Evolutionary conservation across 2,113 vertebrate species (phyloP).

Genomic region (Ptilorrhoa leucosticta): DNA sequence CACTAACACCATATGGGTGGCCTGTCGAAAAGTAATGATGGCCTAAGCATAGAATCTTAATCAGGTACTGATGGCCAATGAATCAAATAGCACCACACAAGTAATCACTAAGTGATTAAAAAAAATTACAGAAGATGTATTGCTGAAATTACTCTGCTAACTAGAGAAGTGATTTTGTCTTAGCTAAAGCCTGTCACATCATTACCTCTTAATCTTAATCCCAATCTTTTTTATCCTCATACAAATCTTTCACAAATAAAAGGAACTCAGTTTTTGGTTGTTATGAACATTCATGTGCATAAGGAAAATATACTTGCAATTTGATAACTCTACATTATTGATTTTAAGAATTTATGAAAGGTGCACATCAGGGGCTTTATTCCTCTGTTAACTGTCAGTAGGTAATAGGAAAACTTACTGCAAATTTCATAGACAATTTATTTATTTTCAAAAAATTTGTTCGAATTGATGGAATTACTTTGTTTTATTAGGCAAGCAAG

Average conservation of each 20-base stretch:
- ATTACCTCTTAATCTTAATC: constrained; percentile 18
- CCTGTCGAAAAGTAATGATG: constrained; percentile 82
- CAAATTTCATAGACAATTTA: background rate
- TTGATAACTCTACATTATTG: background rate
- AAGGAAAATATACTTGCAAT: background rate
- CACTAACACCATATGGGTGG: constrained; percentile 91
- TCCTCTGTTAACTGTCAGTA: background rate
- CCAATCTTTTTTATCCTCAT: constrained; percentile 23
- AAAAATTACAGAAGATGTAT: constrained; percentile 74
- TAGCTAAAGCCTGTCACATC: constrained; percentile 26
- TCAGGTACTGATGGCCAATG: constrained; percentile 74
- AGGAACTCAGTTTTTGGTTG: background rate
- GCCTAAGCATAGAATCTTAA: constrained; percentile 74
- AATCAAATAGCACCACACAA: constrained; percentile 82
- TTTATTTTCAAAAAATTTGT: background rate
- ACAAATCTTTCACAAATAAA: constrained; percentile 17
- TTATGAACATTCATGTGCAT: background rate
- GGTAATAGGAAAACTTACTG: background rate
- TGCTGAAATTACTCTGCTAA: constrained; percentile 66
- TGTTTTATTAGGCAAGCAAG: background rate
- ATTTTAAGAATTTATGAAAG: background rate
- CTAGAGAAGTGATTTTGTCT: constrained; percentile 51
- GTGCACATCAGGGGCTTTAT: background rate
- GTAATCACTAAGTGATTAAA: constrained; percentile 79
- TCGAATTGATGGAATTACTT: background rate